Percentiles rank a stretch among this genome's conserved stretches.
Evolutionary conservation across 2,888 invertebrate genomes (phyloP).

Genomic region (Andrena bicolor): DNA sequence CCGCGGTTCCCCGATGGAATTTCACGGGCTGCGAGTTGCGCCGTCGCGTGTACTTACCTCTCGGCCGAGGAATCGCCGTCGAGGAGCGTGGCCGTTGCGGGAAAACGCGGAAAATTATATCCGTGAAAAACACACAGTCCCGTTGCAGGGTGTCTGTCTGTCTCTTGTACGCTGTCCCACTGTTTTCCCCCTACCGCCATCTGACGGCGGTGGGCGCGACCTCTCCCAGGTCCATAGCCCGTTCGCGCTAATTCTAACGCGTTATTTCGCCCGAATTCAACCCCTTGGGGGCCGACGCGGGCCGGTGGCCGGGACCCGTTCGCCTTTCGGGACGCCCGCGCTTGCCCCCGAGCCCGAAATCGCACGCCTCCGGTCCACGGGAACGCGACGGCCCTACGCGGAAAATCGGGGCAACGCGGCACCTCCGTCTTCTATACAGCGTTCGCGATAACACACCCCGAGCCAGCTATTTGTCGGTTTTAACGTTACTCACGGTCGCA

Average conservation of each 20-base stretch:
- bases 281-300: slow-evolving; percentile 29
- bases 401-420: slow-evolving; percentile 75
- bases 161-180: slow-evolving; percentile 79
- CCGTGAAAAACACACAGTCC: slow-evolving; percentile 81
- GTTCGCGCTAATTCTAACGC: slow-evolving; percentile 65
- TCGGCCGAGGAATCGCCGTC: slow-evolving; percentile 80
- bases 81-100: slow-evolving; percentile 76
- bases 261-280: slow-evolving; percentile 53
- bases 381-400: slow-evolving; percentile 6
- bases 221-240: slow-evolving; percentile 78
- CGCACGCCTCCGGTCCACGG: background rate
- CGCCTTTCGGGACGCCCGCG: background rate
- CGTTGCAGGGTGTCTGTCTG: slow-evolving; percentile 84
- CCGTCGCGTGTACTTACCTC: slow-evolving; percentile 77
- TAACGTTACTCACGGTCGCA: slow-evolving; percentile 52
- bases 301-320: background rate
- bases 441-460: slow-evolving; percentile 74
- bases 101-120: slow-evolving; percentile 79
- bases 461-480: slow-evolving; percentile 63
- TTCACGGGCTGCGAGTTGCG: slow-evolving; percentile 13
- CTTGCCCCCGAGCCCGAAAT: slow-evolving; percentile 24
- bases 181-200: slow-evolving; percentile 81
- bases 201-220: slow-evolving; percentile 76
- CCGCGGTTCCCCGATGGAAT: slow-evolving; percentile 33
- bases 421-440: slow-evolving; percentile 75